These are phyloP conservation scores for Daktulosphaira vitifoliae DNA, from an alignment of 1,140 invertebrate species.

Conservation along the genomic window DNA sequence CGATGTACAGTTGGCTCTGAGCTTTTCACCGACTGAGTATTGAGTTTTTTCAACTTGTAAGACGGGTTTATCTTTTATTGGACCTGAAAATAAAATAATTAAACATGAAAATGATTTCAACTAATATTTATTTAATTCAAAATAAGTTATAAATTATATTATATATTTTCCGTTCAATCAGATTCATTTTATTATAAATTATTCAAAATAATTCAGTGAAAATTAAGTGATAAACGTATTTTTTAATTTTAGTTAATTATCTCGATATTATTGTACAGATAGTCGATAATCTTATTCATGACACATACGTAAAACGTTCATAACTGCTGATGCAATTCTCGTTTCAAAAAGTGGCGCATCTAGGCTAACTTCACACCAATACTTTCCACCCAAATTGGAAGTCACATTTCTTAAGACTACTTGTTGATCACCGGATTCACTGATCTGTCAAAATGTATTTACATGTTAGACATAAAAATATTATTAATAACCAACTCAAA, in stretches of 20 bases:
- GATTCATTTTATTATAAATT: too few relatives aligned
- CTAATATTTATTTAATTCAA: too few relatives aligned
- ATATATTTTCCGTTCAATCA: too few relatives aligned
- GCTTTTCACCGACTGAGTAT: slow-evolving; percentile 61
- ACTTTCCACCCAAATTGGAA: slow-evolving; percentile 56
- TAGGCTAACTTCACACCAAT: slow-evolving; percentile 73
- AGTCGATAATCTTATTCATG: too few relatives aligned
- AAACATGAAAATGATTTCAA: too few relatives aligned
- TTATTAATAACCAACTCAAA: too few relatives aligned
- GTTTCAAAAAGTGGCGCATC: slow-evolving; percentile 79
- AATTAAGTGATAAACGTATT: too few relatives aligned
- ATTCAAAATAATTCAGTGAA: too few relatives aligned
- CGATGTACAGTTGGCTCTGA: slow-evolving; percentile 66
- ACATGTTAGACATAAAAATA: too few relatives aligned
- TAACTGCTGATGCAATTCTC: slow-evolving; percentile 51
- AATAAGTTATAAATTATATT: too few relatives aligned
- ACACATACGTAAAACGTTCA: slow-evolving; percentile 62
- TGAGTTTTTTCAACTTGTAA: slow-evolving; percentile 58
- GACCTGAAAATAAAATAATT: slow-evolving; percentile 48
- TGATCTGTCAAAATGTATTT: slow-evolving; percentile 45
- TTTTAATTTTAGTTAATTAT: too few relatives aligned
- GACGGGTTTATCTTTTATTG: slow-evolving; percentile 55
- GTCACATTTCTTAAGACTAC: slow-evolving; percentile 59
- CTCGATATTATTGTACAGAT: too few relatives aligned
- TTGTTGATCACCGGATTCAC: slow-evolving; percentile 52